These are phyloP conservation scores for Philotrypesis tridentata DNA, from an alignment of 1,140 invertebrate species.

Conservation along the genomic window DNA sequence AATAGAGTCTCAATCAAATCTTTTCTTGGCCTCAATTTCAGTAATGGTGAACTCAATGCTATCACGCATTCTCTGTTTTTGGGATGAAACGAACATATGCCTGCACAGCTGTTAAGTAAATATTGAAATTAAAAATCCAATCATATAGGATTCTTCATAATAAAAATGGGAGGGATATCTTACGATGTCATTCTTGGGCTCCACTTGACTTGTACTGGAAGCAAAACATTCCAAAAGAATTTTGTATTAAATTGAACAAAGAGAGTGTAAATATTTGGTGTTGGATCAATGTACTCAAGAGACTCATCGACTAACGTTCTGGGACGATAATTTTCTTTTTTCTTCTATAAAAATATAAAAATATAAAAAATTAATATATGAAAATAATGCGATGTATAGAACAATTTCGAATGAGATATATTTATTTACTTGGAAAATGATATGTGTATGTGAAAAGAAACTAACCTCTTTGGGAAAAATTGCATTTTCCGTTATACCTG, in stretches of 20 bases:
- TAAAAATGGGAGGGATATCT: conserved; percentile 61
- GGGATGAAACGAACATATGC: conserved; percentile 86
- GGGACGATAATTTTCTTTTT: conserved; percentile 61
- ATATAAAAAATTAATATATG: background rate
- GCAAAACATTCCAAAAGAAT: conserved; percentile 89
- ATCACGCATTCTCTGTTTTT: conserved; percentile 86
- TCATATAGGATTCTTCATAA: background rate
- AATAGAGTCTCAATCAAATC: conserved; percentile 96
- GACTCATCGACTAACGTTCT: conserved; percentile 76
- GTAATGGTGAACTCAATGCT: conserved; percentile 89
- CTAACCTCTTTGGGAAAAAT: conserved; percentile 58
- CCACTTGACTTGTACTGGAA: conserved; percentile 91
- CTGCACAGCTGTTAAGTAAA: conserved; percentile 80
- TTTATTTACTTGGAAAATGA: conserved; percentile 3
- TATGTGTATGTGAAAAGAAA: conserved; percentile 6
- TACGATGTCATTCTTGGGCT: conserved; percentile 95
- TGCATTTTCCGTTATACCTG: conserved; percentile 64
- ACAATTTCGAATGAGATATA: background rate
- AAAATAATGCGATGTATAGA: too few species aligned
- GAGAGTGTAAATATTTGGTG: conserved; percentile 89
- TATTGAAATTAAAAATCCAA: conserved; percentile 25
- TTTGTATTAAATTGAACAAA: conserved; percentile 90
- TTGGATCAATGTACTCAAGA: conserved; percentile 93
- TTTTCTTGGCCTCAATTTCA: conserved; percentile 93
- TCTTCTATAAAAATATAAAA: conserved; percentile 48